Evolutionary conservation across 2,113 vertebrate genomes (phyloP).

Genomic region (Eudorcas thomsonii): DNA sequence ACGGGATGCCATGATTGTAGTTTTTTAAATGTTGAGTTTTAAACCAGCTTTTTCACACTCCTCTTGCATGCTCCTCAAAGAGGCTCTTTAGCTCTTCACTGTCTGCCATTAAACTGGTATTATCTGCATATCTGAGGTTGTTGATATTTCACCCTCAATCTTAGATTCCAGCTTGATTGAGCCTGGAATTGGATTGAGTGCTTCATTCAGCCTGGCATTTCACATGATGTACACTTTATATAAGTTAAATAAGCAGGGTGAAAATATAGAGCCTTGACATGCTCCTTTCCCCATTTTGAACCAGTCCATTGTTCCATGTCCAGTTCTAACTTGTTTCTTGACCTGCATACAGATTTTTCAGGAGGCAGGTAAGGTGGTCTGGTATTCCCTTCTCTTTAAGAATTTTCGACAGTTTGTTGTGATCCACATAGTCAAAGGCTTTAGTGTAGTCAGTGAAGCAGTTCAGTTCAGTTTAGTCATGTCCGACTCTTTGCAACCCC

Average conservation of each 20-base stretch:
- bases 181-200: neutral
- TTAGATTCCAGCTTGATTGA: neutral
- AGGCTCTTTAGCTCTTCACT: neutral
- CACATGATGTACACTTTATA: neutral
- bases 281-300: neutral
- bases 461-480: too few species aligned
- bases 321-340: neutral
- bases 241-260: neutral
- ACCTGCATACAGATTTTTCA: neutral
- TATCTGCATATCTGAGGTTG: neutral
- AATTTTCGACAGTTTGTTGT: neutral
- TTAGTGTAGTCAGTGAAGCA: neutral
- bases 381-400: neutral
- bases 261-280: neutral
- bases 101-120: neutral
- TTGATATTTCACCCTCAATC: neutral
- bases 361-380: neutral
- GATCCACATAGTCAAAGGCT: neutral
- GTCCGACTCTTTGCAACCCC: too few species aligned
- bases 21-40: neutral
- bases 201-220: neutral
- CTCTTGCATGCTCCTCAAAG: neutral
- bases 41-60: neutral
- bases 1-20: neutral
- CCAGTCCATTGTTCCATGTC: neutral